Evolutionary conservation across 2,113 vertebrate genomes (phyloP).

Genomic region (Dicrurus megarhynchus): DNA sequence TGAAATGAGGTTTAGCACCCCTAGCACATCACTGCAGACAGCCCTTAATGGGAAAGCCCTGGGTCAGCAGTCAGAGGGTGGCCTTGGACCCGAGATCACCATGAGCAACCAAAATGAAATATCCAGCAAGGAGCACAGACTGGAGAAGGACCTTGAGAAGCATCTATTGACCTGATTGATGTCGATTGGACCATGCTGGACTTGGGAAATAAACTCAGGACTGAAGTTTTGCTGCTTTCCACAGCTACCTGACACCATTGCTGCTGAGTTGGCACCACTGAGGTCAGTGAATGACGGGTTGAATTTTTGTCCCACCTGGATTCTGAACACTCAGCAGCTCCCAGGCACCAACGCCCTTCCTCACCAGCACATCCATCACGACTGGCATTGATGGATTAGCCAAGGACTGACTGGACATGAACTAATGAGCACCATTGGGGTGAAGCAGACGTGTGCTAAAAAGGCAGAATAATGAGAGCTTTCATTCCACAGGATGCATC

Average conservation of each 20-base stretch:
- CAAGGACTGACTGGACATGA: constrained; percentile 21
- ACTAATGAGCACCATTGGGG: neutral
- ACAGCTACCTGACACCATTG: neutral
- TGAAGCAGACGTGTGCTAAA: neutral
- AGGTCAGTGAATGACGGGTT: neutral
- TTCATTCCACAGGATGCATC: constrained; percentile 25
- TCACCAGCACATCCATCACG: constrained; percentile 9
- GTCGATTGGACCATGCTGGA: fast-evolving
- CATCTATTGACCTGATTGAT: neutral
- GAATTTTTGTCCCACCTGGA: constrained; percentile 21
- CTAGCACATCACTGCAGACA: neutral
- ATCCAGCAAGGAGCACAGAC: neutral
- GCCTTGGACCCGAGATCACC: neutral
- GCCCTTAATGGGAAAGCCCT: neutral
- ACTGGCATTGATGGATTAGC: constrained; percentile 18
- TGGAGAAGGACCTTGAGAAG: neutral
- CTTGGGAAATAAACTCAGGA: neutral
- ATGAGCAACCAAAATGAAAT: neutral
- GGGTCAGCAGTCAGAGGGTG: neutral
- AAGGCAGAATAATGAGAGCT: neutral
- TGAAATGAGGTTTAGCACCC: neutral
- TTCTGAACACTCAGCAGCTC: constrained; percentile 45
- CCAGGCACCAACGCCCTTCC: neutral
- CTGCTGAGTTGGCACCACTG: constrained; percentile 3
- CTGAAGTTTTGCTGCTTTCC: neutral